These are phyloP conservation scores for Pomatorhinus ruficollis DNA, from an alignment of 2,113 vertebrate species.

Conservation along the genomic window DNA sequence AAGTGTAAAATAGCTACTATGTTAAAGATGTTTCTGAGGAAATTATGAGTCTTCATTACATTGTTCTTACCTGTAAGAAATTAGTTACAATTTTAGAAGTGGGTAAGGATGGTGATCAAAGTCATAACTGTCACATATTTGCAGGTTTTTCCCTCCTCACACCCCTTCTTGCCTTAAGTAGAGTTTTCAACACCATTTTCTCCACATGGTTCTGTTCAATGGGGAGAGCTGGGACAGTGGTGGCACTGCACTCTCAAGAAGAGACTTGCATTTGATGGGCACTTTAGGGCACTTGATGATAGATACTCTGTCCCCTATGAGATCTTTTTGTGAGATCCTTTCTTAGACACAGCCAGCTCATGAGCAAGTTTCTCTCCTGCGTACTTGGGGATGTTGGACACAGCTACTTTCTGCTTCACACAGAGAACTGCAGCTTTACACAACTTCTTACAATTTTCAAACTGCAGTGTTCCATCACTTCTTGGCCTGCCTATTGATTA, in stretches of 20 bases:
- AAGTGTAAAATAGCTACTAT: neutral
- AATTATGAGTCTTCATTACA: neutral
- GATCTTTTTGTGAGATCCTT: neutral
- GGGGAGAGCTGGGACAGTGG: neutral
- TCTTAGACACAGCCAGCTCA: neutral
- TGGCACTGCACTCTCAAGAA: neutral
- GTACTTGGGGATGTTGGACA: neutral
- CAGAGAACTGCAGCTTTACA: neutral
- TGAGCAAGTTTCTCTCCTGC: neutral
- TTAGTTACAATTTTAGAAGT: neutral
- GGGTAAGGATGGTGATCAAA: neutral
- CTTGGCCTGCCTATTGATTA: neutral
- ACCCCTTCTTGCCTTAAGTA: neutral
- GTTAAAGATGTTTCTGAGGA: neutral
- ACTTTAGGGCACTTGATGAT: too few species aligned
- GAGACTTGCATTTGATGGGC: neutral
- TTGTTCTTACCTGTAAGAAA: neutral
- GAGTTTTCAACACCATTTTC: neutral
- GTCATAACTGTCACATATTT: neutral
- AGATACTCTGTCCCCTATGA: neutral
- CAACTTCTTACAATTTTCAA: neutral
- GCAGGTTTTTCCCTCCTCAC: accelerated
- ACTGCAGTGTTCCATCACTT: neutral
- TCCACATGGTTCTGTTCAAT: neutral
- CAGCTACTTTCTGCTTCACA: neutral